phyloP scores from a whole-genome alignment of 2,888 invertebrate species.

The Drymonia ruficornis region DNA sequence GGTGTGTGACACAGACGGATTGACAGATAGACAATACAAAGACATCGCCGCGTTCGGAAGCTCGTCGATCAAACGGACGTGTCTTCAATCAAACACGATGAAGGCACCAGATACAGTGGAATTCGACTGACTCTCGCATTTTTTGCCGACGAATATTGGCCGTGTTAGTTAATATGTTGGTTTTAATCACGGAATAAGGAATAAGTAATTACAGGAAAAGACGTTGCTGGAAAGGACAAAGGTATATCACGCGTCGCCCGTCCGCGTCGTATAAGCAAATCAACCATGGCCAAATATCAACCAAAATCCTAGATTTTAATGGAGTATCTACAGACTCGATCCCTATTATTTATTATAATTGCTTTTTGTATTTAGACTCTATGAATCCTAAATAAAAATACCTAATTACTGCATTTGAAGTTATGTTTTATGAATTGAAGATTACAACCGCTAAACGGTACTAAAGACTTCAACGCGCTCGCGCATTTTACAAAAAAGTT shows the following conservation, averaged over 20 bases:
- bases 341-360: too few species aligned
- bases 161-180: constrained; percentile 7
- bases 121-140: constrained; percentile 24
- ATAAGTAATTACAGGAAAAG: background rate
- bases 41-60: constrained; percentile 62
- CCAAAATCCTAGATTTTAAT: too few species aligned
- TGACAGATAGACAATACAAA: constrained; percentile 64
- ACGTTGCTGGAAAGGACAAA: too few species aligned
- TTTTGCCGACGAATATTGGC: constrained; percentile 30
- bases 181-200: background rate
- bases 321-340: too few species aligned
- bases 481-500: background rate
- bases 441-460: constrained; percentile 8
- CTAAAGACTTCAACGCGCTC: constrained; percentile 48
- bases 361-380: too few species aligned
- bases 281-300: too few species aligned
- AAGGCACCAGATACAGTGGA: constrained; percentile 52
- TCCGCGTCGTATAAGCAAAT: too few species aligned
- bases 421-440: background rate
- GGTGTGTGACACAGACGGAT: constrained; percentile 42
- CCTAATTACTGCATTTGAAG: too few species aligned
- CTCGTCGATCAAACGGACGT: constrained; percentile 73
- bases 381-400: too few species aligned
- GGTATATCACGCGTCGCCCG: too few species aligned
- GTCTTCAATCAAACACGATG: constrained; percentile 73